Conservation (phyloP, 2,113 vertebrate genomes). For the Anarrhichthys ocellatus region DNA sequence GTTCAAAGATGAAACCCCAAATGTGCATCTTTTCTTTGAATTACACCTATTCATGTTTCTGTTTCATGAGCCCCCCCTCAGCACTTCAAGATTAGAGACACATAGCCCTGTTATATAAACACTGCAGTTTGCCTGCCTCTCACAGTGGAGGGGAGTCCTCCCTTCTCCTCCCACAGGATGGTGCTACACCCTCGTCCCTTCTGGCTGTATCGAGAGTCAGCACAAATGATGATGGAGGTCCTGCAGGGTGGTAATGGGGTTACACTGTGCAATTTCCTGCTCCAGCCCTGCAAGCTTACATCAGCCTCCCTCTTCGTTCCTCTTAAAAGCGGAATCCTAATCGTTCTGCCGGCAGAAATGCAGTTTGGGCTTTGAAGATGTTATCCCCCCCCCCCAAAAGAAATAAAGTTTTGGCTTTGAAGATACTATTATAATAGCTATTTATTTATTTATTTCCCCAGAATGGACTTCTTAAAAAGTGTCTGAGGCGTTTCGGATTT, state of each 20-base stretch:
- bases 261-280: constrained; percentile 60
- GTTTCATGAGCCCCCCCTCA: background rate
- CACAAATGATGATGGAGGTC: constrained; percentile 44
- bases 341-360: constrained; percentile 65
- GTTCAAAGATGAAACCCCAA: background rate
- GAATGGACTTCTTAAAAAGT: constrained; percentile 28
- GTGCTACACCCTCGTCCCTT: constrained; percentile 30
- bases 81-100: background rate
- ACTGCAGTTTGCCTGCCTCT: background rate
- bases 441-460: constrained; percentile 22
- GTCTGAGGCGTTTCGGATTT: constrained; percentile 38
- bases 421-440: constrained; percentile 51
- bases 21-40: background rate
- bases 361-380: constrained; percentile 69
- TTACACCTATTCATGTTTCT: background rate
- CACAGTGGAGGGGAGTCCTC: constrained; percentile 3
- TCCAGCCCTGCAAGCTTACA: constrained; percentile 54
- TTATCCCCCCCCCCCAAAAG: background rate
- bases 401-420: constrained; percentile 65
- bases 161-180: constrained; percentile 53
- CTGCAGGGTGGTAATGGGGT: constrained; percentile 64
- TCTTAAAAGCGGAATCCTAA: constrained; percentile 56
- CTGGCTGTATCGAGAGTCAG: constrained; percentile 36
- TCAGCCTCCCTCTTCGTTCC: constrained; percentile 56
- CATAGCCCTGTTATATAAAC: constrained; percentile 15